Evolutionary conservation across 2,888 invertebrate species (phyloP), one percentile per base, ranked within the genome.

Genomic region (Phortica magna): DNA sequence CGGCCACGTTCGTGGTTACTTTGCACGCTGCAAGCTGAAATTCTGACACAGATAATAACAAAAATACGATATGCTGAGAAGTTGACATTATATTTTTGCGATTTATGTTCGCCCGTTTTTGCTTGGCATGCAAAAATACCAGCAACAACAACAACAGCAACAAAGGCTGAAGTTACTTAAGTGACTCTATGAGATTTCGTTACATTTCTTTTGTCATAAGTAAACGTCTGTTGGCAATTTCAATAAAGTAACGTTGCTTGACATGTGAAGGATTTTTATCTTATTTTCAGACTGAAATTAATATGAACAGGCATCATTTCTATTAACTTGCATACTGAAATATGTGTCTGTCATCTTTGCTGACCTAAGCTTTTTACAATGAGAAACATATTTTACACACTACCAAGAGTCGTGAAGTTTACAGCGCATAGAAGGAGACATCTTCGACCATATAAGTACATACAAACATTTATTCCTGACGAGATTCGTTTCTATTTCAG

Each of bases 221-320:
- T 48, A 48, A 12, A 14, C 9, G 48, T 48, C 48, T 48, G 48
- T 14, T 12, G 2, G 48, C 14, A 14, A 48, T 12, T 12, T 12
- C 12, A 5, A 31, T 17, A 59, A 39, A 39, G 10, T 10, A 12
- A 14, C 64, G 64, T 31, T 14, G 64, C 59, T 59, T n/a, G 59
- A 48, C 48, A 48, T 48, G 9, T 12, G 48, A 48, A 48, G 64
- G 77, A 77, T 78, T 64, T 61, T 41, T 61, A 74, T 42, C 68
- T 64, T 39, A 77, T 76, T 76, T 76, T 57, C 72, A 53, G 76
- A 59, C 71, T 70, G 64, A 73, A 78, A 75, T 74, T 57, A 78
- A 79, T 78, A 81, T 64, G 78, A 75, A 81, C 48, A 9, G 48
- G 14, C 3, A 48, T 48, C 3, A 12, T 48, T 48, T 48, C 10